A percentile compares a stretch with the other conserved stretches of the same genome.
Conservation (phyloP, 35 echinoderm and acorn worm species). For the Strongylocentrotus purpuratus region DNA sequence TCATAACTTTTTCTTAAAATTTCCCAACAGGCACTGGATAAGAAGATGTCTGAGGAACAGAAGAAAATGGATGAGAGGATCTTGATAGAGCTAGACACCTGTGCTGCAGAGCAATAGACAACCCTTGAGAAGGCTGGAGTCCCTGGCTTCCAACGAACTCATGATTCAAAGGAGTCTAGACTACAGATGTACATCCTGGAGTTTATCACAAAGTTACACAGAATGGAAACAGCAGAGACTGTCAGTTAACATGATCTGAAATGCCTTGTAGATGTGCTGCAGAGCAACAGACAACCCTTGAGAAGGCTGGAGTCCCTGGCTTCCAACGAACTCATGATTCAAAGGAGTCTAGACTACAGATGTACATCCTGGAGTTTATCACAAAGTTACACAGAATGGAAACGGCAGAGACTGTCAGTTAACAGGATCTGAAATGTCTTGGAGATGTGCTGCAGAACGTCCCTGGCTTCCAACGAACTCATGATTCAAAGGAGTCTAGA, state of each 20-base stretch:
- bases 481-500: slow-evolving; percentile 67
- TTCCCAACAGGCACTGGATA: slow-evolving; percentile 72
- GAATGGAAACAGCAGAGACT: slow-evolving; percentile 34
- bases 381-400: slow-evolving; percentile 67
- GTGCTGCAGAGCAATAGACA: slow-evolving; percentile 79
- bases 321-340: slow-evolving; percentile 84
- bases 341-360: slow-evolving; percentile 78
- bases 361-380: slow-evolving; percentile 90
- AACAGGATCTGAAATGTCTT: not conserved
- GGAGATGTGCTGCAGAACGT: slow-evolving; percentile 72
- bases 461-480: slow-evolving; percentile 82
- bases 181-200: slow-evolving; percentile 94
- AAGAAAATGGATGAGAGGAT: slow-evolving; percentile 80
- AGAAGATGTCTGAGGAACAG: slow-evolving; percentile 69
- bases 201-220: slow-evolving; percentile 75
- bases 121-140: slow-evolving; percentile 84
- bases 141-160: slow-evolving; percentile 82
- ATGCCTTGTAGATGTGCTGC: slow-evolving; percentile 27
- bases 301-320: slow-evolving; percentile 80
- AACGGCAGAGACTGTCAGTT: not conserved
- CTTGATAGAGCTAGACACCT: slow-evolving; percentile 74
- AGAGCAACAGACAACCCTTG: slow-evolving; percentile 84
- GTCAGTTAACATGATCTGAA: slow-evolving; percentile 6
- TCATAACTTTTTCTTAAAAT: not conserved
- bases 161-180: slow-evolving; percentile 67